Base-by-base conservation (phyloP, 2,888 invertebrate genomes). In the Euzophera pinguis region DNA sequence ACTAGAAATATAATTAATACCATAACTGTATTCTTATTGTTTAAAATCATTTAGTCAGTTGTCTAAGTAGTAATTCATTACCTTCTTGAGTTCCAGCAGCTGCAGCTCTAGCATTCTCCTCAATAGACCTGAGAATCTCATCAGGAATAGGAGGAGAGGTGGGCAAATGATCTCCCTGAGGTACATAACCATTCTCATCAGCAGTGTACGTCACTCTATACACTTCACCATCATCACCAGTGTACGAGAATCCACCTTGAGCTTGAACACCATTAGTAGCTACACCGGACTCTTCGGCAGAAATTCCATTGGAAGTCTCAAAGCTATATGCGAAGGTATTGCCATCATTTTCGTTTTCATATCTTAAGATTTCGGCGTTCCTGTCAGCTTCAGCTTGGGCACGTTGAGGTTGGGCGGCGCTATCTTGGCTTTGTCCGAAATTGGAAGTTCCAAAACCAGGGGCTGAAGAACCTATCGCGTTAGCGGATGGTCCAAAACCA, bases 11-110 rank as follows among this genome's bases (percentile, higher is more conserved):
- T n/a, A n/a, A n/a, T n/a, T n/a, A n/a, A n/a, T n/a, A n/a, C n/a
- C n/a, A n/a, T n/a, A n/a, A n/a, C n/a, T n/a, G n/a, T n/a, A n/a
- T n/a, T n/a, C n/a, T n/a, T n/a, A n/a, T n/a, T n/a, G 22, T 22
- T 22, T 22, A 5, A 5, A 22, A 5, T 22, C 22, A 5, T 5
- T 22, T 2, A 22, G 22, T 22, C 5, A 22, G 22, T 5, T 22
- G 22, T 22, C 2, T 3, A 22, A 22, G 22, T 42, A 37, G 43
- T 32, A 12, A 10, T 38, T 42, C 41, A 47, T 29, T 72, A 89
- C 89, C 90, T 84, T 89, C 87, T 77, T 88, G 88, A 1, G 78
- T 86, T 7, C 90, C 90, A 57, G 86, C 75, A 13, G 89, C 88
- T 3, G 89, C 89, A 10, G 90, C 90, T 38, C 67, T 74, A 0